phyloP scores from a whole-genome alignment of 2,113 vertebrate genomes.

The Scytalopus superciliaris region DNA sequence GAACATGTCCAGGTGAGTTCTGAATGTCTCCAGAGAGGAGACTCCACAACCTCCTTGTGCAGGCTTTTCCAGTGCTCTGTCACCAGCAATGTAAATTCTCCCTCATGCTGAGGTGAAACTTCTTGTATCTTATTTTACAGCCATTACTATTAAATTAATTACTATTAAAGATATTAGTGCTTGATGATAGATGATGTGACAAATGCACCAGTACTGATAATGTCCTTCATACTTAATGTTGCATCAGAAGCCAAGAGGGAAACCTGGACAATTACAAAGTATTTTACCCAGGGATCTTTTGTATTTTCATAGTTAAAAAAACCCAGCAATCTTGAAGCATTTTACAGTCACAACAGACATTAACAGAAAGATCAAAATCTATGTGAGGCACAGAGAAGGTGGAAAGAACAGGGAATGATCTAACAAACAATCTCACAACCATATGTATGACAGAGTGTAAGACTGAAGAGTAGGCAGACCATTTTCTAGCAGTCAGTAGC shows the following conservation, averaged over 20 bases:
- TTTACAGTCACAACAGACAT: not conserved
- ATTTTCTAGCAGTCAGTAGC: slow-evolving; percentile 20
- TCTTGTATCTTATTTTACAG: not conserved
- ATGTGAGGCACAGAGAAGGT: not conserved
- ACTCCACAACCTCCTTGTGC: not conserved
- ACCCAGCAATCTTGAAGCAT: not conserved
- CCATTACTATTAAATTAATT: not conserved
- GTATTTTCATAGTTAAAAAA: not conserved
- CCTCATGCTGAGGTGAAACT: not conserved
- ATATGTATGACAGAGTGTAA: not conserved
- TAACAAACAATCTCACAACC: not conserved
- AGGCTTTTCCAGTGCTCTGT: not conserved
- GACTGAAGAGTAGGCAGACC: not conserved
- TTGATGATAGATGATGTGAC: not conserved
- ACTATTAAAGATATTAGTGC: not conserved
- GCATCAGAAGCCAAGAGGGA: not conserved
- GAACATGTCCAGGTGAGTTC: not conserved
- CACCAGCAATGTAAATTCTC: not conserved
- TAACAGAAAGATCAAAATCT: not conserved
- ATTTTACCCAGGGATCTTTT: not conserved
- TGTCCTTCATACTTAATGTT: not conserved
- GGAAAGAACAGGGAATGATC: not conserved
- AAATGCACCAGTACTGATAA: not conserved
- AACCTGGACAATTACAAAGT: not conserved
- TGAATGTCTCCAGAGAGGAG: not conserved